phyloP scores from a whole-genome alignment of 2,888 invertebrate species.

The Spatulosminthurus flaviceps region DNA sequence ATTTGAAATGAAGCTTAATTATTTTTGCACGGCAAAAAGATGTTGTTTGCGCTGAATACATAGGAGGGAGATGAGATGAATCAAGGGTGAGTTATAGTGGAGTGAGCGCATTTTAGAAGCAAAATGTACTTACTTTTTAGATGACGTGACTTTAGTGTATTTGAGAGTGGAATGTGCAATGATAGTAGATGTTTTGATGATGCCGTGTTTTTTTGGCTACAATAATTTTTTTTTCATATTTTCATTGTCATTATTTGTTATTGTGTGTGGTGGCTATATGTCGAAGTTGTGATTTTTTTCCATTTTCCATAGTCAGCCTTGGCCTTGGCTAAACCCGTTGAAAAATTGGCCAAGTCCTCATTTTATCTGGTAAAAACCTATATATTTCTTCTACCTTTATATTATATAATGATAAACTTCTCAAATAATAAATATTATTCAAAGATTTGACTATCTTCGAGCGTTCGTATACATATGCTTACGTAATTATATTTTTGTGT shows the following conservation, averaged over 20 bases:
- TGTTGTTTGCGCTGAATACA: no score
- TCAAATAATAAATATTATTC: background rate
- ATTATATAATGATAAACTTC: background rate
- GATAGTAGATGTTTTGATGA: no score
- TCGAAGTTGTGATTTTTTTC: constrained; percentile 34
- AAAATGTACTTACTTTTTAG: no score
- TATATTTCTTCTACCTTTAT: background rate
- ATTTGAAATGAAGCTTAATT: no score
- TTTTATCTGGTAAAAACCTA: constrained; percentile 47
- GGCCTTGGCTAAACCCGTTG: constrained; percentile 50
- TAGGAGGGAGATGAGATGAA: no score
- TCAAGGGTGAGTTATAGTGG: no score
- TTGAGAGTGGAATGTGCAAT: no score
- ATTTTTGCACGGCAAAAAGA: no score
- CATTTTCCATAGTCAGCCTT: constrained; percentile 45
- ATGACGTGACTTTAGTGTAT: no score
- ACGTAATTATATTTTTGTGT: no score
- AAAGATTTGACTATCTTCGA: no score
- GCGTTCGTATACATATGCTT: background rate
- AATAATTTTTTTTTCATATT: background rate
- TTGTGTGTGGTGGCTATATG: constrained; percentile 24
- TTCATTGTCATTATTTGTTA: background rate
- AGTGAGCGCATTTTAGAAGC: no score
- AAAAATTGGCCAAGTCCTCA: constrained; percentile 51
- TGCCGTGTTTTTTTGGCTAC: background rate